Conservation (phyloP, 1,140 invertebrate genomes). For the Nasonia giraulti region DNA sequence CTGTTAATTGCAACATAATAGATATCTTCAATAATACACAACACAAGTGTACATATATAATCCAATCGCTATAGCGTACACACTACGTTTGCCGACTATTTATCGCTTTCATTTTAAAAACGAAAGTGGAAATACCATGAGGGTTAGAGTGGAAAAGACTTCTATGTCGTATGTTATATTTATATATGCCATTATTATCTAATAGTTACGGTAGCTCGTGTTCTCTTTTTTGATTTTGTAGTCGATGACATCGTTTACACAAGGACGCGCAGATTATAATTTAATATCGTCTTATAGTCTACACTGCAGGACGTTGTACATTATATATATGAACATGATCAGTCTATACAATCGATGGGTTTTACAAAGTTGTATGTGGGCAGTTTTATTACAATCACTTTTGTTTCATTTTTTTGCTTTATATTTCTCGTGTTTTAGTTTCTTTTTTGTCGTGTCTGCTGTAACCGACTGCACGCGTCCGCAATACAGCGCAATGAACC, state of each 20-base stretch:
- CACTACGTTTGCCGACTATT: not conserved
- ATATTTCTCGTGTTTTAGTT: not conserved
- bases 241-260: slow-evolving; percentile 12
- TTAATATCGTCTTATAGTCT: not conserved
- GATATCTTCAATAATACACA: not conserved
- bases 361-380: slow-evolving; percentile 23
- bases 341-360: slow-evolving; percentile 50
- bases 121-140: not conserved
- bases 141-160: slow-evolving; percentile 21
- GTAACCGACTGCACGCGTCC: not conserved
- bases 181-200: not conserved
- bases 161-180: not conserved
- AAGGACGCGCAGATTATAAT: not conserved
- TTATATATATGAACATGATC: slow-evolving; percentile 25
- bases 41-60: not conserved
- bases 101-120: not conserved
- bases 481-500: not conserved
- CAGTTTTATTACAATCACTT: slow-evolving; percentile 18
- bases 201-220: not conserved
- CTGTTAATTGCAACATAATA: slow-evolving; percentile 1
- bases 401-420: not conserved
- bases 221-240: slow-evolving; percentile 32
- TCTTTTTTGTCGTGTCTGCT: not conserved
- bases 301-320: slow-evolving; percentile 25
- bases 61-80: not conserved